Evolutionary conservation across 2,888 invertebrate genomes (phyloP).

Genomic region (Xanthorhoe spadicearia): DNA sequence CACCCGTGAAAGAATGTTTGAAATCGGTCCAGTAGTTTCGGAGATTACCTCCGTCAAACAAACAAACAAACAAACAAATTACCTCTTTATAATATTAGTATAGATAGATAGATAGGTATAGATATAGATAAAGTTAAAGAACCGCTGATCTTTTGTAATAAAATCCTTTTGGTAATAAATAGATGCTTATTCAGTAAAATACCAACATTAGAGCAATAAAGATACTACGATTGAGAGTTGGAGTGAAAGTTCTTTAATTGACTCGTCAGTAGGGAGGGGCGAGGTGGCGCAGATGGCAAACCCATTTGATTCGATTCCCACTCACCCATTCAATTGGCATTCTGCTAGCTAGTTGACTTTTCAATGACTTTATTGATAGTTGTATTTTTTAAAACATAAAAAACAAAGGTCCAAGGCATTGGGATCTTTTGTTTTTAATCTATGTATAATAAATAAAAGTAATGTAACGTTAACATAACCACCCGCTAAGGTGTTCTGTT

Average conservation of each 20-base stretch:
- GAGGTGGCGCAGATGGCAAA: conserved; percentile 41
- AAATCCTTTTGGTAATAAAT: not conserved
- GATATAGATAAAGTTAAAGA: too few relatives aligned
- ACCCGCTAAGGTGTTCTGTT: not conserved
- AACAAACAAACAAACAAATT: too few relatives aligned
- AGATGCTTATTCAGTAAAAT: not conserved
- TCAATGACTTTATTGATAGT: conserved; percentile 24
- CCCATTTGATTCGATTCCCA: conserved; percentile 40
- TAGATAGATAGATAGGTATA: too few relatives aligned
- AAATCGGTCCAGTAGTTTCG: too few relatives aligned
- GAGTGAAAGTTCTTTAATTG: conserved; percentile 31
- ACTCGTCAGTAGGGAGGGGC: conserved; percentile 32
- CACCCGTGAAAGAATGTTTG: too few relatives aligned
- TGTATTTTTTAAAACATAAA: conserved; percentile 9
- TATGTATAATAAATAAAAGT: not conserved
- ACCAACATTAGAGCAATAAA: not conserved
- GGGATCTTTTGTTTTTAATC: not conserved
- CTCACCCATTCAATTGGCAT: conserved; percentile 33
- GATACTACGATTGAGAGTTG: conserved; percentile 11
- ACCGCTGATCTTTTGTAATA: too few relatives aligned
- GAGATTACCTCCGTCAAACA: too few relatives aligned
- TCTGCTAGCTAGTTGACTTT: conserved; percentile 28
- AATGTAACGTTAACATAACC: not conserved
- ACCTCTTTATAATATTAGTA: too few relatives aligned
- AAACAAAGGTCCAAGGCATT: not conserved